Conservation (phyloP, 2,113 vertebrate species). For the Coregonus clupeaformis region DNA sequence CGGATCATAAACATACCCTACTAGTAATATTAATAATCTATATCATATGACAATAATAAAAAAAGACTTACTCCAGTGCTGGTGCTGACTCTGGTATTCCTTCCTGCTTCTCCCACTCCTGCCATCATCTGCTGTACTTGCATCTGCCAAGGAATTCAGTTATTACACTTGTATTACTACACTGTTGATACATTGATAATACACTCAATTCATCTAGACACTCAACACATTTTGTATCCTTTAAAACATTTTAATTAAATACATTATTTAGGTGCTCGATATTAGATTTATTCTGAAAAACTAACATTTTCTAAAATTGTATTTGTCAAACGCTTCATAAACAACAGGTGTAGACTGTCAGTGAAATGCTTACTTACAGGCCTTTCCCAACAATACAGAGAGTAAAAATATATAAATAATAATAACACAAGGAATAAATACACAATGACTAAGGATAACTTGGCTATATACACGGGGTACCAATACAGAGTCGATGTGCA, state of each 20-base stretch:
- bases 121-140: conserved; percentile 76
- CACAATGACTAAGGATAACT: too few species aligned
- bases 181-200: not conserved
- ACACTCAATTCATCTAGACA: too few species aligned
- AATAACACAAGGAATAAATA: too few species aligned
- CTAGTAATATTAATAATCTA: not conserved
- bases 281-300: not conserved
- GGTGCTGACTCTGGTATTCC: conserved; percentile 60
- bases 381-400: too few species aligned
- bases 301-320: not conserved
- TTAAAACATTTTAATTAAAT: not conserved
- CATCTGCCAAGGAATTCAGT: conserved; percentile 56
- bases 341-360: too few species aligned
- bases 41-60: too few species aligned
- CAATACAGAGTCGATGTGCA: too few species aligned
- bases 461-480: too few species aligned
- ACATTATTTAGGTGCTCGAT: not conserved
- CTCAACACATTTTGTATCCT: too few species aligned
- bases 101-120: conserved; percentile 67
- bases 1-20: not conserved
- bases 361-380: too few species aligned
- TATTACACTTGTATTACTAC: not conserved
- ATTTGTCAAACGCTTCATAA: too few species aligned
- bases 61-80: conserved; percentile 58
- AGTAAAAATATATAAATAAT: too few species aligned